Evolutionary conservation across 2,888 invertebrate genomes (phyloP), one percentile per base, ranked within the genome.

Genomic region (Stratiomys singularior): DNA sequence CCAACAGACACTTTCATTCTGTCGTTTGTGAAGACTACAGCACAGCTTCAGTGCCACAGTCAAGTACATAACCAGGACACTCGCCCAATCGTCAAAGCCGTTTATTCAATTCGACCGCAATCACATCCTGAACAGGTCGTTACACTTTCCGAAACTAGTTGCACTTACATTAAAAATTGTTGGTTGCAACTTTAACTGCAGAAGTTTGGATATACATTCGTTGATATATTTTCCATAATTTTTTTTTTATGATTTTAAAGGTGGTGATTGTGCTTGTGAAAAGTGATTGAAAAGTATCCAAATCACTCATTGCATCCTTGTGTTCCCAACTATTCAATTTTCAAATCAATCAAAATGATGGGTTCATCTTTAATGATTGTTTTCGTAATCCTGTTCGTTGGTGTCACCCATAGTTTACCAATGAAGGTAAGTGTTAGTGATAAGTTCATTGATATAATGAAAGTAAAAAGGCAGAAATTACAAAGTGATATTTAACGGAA

Each of bases 1-100:
- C 60, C 74, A 74, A 74, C n/a, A 37, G 74, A 74, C 74, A 74
- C 74, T 74, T 74, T 15, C 37, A 74, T 74, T 74, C 74, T 60
- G 74, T 74, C 74, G 60, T 37, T 74, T 74, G 74, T 58, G n/a
- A 37, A 74, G 60, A 27, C 44, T 58, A 58, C 58, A 74, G 37
- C 37, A 13, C 58, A 58, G 37, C 44, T 74, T 58, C 74, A 58
- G 30, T 25, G 11, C 21, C 69, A 69, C 47, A 13, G 69, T 46
- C 47, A 46, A 46, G 46, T 69, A 46, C 47, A 46, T 25, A 47
- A 46, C 25, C 30, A 69, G 69, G 69, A 69, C 69, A 69, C 25
- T 25, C 27, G 69, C 23, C 23, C 23, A 25, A 63, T 63, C 44
- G 25, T 37, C 37, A 37, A 37, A 3, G 37, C 9, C 37, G 37